Evolutionary conservation across 2,888 invertebrate species (phyloP).

Genomic region (Deroplatys truncata): DNA sequence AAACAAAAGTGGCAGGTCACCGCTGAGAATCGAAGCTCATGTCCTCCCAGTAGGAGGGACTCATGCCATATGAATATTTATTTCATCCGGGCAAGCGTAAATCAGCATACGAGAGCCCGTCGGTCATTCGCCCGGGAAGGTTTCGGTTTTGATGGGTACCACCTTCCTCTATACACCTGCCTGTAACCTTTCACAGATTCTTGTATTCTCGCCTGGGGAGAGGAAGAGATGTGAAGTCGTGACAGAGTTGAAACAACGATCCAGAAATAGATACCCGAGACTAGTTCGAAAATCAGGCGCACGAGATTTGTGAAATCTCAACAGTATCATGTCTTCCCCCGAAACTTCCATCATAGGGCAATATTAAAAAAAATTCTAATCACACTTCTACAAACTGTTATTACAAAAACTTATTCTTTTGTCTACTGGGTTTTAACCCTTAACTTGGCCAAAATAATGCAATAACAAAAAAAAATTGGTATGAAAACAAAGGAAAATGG

Average conservation of each 20-base stretch:
- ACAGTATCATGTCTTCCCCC: background rate
- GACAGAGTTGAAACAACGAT: background rate
- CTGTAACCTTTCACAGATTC: background rate
- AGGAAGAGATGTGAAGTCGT: background rate
- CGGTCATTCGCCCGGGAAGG: background rate
- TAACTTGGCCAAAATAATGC: no score
- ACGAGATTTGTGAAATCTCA: background rate
- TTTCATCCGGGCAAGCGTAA: background rate
- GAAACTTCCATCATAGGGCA: no score
- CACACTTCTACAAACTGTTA: no score
- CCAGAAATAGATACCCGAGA: background rate
- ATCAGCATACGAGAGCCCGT: background rate
- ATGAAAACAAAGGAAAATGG: no score
- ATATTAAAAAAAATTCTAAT: no score
- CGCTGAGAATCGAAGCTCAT: background rate
- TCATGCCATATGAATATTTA: background rate
- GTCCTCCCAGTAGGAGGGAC: background rate
- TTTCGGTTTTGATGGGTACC: background rate
- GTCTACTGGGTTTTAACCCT: no score
- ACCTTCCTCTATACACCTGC: background rate
- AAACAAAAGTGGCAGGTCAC: background rate
- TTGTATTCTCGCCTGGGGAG: background rate
- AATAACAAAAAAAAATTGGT: no score
- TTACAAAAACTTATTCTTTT: no score
- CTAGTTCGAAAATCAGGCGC: background rate